These are phyloP conservation scores for Monopis laevigella DNA, from an alignment of 2,888 invertebrate genomes.

Conservation along the genomic window DNA sequence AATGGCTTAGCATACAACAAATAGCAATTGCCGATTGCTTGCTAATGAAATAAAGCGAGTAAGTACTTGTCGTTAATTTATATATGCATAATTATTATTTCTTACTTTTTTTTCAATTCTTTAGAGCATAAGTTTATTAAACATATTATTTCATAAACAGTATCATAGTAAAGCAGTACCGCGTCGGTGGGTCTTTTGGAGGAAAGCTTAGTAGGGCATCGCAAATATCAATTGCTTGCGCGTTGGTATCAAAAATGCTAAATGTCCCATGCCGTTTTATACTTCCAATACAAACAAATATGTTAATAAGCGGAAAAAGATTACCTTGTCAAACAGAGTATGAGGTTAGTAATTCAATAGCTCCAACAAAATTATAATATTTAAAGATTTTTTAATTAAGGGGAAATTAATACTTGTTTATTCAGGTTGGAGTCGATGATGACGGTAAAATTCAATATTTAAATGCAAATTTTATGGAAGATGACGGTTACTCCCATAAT, in stretches of 20 bases:
- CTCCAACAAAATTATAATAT: too few species aligned
- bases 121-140: neutral
- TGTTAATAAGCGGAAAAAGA: slow-evolving; percentile 67
- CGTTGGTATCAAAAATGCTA: slow-evolving; percentile 66
- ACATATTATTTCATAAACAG: slow-evolving; percentile 33
- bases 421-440: slow-evolving; percentile 69
- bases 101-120: neutral
- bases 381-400: too few species aligned
- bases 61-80: slow-evolving; percentile 21
- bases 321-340: slow-evolving; percentile 62
- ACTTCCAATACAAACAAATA: slow-evolving; percentile 71
- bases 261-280: slow-evolving; percentile 70
- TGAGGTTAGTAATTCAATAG: slow-evolving; percentile 56
- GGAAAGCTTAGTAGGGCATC: slow-evolving; percentile 68
- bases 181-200: slow-evolving; percentile 75
- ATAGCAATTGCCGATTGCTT: slow-evolving; percentile 63
- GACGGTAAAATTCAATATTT: slow-evolving; percentile 74
- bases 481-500: slow-evolving; percentile 56
- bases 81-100: neutral
- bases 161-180: slow-evolving; percentile 65
- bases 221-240: slow-evolving; percentile 67
- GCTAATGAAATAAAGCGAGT: slow-evolving; percentile 66
- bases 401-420: too few species aligned
- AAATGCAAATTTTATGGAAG: slow-evolving; percentile 51
- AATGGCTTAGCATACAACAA: slow-evolving; percentile 73